Evolutionary conservation across 92 coral and sea anemone genomes (phyloP).

Genomic region (Galaxea fascicularis): DNA sequence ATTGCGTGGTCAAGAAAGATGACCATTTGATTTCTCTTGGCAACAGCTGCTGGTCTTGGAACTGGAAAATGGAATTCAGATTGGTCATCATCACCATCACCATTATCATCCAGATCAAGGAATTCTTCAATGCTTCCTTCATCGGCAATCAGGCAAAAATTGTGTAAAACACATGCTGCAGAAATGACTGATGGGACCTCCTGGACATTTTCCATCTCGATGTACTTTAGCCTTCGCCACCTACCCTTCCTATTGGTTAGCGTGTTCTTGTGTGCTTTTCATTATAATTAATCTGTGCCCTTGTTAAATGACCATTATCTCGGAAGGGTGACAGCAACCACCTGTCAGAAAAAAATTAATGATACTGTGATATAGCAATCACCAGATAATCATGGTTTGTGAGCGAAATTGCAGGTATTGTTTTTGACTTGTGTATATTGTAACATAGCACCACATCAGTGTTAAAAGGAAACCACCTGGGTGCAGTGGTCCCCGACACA

Average conservation of each 20-base stretch:
- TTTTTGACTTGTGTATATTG: no score
- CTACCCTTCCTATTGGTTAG: slow-evolving; percentile 44
- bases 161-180: slow-evolving; percentile 65
- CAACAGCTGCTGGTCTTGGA: slow-evolving; percentile 27
- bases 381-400: background rate
- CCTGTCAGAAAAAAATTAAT: no score
- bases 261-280: slow-evolving; percentile 44
- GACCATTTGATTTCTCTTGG: slow-evolving; percentile 29
- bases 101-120: slow-evolving; percentile 45
- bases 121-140: slow-evolving; percentile 59
- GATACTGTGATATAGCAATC: background rate
- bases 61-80: slow-evolving; percentile 11
- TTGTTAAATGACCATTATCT: no score
- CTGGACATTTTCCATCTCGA: slow-evolving; percentile 39
- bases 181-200: slow-evolving; percentile 31
- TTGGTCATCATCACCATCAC: slow-evolving; percentile 33
- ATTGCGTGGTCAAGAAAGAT: background rate
- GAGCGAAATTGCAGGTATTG: background rate
- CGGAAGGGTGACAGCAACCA: no score
- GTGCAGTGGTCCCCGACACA: no score
- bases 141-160: slow-evolving; percentile 54
- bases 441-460: background rate
- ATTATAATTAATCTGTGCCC: slow-evolving; percentile 27
- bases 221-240: slow-evolving; percentile 43
- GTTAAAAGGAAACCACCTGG: no score